These are phyloP conservation scores for Oryzias curvinotus DNA, from an alignment of 2,113 vertebrate genomes.

Conservation along the genomic window DNA sequence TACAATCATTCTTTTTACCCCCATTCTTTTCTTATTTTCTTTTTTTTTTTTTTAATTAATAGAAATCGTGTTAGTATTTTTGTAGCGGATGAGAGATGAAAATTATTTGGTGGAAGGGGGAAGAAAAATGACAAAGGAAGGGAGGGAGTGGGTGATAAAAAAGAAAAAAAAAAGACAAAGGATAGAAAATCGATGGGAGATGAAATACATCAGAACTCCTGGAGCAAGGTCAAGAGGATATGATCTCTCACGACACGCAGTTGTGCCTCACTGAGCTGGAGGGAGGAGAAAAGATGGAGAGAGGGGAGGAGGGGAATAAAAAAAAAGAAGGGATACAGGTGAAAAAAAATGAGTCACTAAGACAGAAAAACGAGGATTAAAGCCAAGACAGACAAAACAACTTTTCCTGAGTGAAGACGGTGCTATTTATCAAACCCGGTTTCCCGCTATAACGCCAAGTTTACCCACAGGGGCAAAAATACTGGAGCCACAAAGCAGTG, in stretches of 20 bases:
- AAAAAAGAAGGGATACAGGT: slow-evolving; percentile 13
- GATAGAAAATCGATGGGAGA: slow-evolving; percentile 78
- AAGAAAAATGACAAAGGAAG: slow-evolving; percentile 60
- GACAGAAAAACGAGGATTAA: slow-evolving; percentile 49
- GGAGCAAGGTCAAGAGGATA: slow-evolving; percentile 82
- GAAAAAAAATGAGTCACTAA: slow-evolving; percentile 11
- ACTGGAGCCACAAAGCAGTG: slow-evolving; percentile 20
- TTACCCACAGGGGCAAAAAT: slow-evolving; percentile 34
- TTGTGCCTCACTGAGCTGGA: slow-evolving; percentile 64
- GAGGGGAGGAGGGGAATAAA: slow-evolving; percentile 10
- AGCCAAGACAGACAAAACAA: slow-evolving; percentile 44
- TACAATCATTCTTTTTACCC: slow-evolving; percentile 3
- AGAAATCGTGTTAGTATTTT: slow-evolving; percentile 71
- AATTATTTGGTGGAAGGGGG: slow-evolving; percentile 65
- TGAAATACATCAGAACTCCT: slow-evolving; percentile 78
- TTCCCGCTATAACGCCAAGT: slow-evolving; percentile 30
- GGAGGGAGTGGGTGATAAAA: slow-evolving; percentile 47
- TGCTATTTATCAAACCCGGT: slow-evolving; percentile 52
- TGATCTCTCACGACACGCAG: slow-evolving; percentile 73
- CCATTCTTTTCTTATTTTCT: background rate
- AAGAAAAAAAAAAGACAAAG: slow-evolving; percentile 62
- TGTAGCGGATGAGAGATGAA: slow-evolving; percentile 73
- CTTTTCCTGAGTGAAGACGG: slow-evolving; percentile 46
- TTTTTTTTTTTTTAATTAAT: slow-evolving; percentile 56
- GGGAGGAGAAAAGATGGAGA: slow-evolving; percentile 37